Evolutionary conservation across 2,888 invertebrate species (phyloP).

Genomic region (Chloroclysta siterata): DNA sequence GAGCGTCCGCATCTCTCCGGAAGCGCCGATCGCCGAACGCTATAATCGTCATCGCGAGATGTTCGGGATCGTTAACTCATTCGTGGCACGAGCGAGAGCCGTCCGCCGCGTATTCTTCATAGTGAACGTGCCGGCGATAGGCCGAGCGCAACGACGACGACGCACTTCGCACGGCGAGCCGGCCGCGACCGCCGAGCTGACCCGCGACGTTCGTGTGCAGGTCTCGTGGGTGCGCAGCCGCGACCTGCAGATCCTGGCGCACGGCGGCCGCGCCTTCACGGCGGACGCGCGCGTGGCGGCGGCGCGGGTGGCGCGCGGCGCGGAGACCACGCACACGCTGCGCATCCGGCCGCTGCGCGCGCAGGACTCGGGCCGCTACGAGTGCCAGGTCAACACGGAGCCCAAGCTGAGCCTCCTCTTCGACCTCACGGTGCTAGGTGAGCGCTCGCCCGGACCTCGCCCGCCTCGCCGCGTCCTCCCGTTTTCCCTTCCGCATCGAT

Average conservation of each 20-base stretch:
- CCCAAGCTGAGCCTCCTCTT: constrained; percentile 89
- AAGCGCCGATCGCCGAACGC: constrained; percentile 52
- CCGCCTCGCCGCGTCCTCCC: too few species aligned
- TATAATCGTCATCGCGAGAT: constrained; percentile 31
- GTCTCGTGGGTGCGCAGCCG: constrained; percentile 90
- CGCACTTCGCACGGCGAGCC: background rate
- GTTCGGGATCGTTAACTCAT: constrained; percentile 8
- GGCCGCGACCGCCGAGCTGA: too few species aligned
- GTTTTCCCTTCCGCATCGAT: too few species aligned
- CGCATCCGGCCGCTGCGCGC: constrained; percentile 85
- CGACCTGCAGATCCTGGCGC: constrained; percentile 89
- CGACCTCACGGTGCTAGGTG: constrained; percentile 87
- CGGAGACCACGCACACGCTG: constrained; percentile 79
- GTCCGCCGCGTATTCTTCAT: background rate
- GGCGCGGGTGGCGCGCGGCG: constrained; percentile 65
- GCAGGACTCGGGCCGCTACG: constrained; percentile 88
- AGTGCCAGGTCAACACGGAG: constrained; percentile 91
- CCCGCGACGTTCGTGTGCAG: too few species aligned
- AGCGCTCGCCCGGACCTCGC: constrained; percentile 35
- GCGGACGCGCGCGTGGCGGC: constrained; percentile 88
- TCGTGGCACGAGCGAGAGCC: constrained; percentile 7
- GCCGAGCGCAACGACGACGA: background rate
- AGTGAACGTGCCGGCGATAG: background rate
- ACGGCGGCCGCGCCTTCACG: constrained; percentile 87
- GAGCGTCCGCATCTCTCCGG: constrained; percentile 46